phyloP scores from a whole-genome alignment of 2,888 invertebrate species.

The Habroteleia sp. region DNA sequence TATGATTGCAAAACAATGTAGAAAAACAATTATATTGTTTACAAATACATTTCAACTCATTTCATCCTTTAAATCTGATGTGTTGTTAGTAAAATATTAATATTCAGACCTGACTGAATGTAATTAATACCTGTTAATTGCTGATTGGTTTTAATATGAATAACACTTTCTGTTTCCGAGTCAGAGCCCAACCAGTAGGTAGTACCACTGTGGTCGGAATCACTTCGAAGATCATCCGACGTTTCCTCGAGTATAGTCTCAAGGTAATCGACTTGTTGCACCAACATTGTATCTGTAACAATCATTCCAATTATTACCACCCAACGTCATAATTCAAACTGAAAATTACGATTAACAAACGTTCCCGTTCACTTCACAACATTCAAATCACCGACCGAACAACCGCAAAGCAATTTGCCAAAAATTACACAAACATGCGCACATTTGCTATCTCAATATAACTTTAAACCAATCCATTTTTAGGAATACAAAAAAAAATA shows the following conservation, averaged over 20 bases:
- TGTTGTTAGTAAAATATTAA: too few relatives aligned
- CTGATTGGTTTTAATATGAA: conserved; percentile 81
- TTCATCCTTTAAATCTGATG: too few relatives aligned
- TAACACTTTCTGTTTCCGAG: conserved; percentile 92
- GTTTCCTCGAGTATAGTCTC: conserved; percentile 95
- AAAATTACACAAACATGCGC: too few relatives aligned
- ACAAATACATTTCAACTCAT: too few relatives aligned
- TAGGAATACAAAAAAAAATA: too few relatives aligned
- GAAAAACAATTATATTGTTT: background rate
- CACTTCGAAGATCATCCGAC: conserved; percentile 90
- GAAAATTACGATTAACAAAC: background rate
- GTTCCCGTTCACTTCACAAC: conserved; percentile 15
- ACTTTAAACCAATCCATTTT: too few relatives aligned
- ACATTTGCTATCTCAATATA: background rate
- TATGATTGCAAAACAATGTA: too few relatives aligned
- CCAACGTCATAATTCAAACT: conserved; percentile 1
- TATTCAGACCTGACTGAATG: too few relatives aligned
- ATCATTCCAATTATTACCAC: conserved; percentile 27
- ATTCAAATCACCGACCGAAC: conserved; percentile 1
- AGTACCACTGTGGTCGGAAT: conserved; percentile 84
- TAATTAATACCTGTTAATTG: conserved; percentile 74
- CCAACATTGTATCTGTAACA: conserved; percentile 72
- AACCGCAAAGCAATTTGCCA: too few relatives aligned
- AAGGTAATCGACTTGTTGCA: conserved; percentile 86
- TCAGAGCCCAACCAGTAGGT: conserved; percentile 85